Evolutionary conservation across 92 coral and sea anemone species (phyloP).

Genomic region (Galaxea fascicularis): DNA sequence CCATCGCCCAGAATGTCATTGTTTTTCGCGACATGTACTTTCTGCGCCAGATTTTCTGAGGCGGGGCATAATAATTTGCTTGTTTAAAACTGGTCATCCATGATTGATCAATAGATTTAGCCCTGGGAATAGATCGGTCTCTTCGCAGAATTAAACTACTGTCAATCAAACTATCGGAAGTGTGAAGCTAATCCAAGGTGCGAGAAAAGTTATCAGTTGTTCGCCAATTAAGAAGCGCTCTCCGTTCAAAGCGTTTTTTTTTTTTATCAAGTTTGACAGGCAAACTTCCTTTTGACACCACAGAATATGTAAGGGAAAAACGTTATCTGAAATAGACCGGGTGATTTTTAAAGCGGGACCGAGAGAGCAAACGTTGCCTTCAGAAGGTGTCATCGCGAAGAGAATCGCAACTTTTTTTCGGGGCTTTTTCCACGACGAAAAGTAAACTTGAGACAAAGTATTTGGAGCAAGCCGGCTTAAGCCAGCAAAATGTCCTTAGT

Average conservation of each 20-base stretch:
- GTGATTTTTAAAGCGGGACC: too few relatives aligned
- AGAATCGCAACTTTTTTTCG: too few relatives aligned
- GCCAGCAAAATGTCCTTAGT: too few relatives aligned
- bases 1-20: not conserved
- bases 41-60: not conserved
- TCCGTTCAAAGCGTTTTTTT: not conserved
- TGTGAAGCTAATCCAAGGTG: not conserved
- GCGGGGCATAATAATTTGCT: not conserved
- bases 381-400: too few relatives aligned
- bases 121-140: not conserved
- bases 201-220: not conserved
- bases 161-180: conserved; percentile 5
- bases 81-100: not conserved
- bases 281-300: conserved; percentile 7
- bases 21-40: conserved; percentile 9
- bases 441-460: too few relatives aligned
- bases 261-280: not conserved
- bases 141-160: not conserved
- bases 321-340: too few relatives aligned
- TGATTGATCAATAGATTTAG: not conserved
- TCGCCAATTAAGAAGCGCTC: not conserved
- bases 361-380: too few relatives aligned
- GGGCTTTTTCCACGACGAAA: too few relatives aligned
- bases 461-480: too few relatives aligned
- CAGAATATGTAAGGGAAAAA: not conserved